Evolutionary conservation across 2,797 vertebrate species (phyloP), one percentile per base, ranked within the genome.

Genomic region (Lindbergichthys nudifrons): DNA sequence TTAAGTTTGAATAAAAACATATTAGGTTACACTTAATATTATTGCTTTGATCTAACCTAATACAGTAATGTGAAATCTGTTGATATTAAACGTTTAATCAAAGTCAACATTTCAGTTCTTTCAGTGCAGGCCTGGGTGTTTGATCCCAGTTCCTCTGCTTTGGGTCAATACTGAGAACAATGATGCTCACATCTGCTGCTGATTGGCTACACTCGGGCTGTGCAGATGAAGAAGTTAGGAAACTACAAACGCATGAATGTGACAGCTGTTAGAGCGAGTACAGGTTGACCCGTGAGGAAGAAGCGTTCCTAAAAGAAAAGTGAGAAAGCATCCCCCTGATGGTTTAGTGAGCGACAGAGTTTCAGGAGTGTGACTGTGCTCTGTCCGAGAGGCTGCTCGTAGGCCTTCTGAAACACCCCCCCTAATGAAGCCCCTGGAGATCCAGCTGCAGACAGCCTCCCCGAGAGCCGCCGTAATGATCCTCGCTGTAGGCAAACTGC

Each of bases 371-470:
- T 62, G 26, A 68, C 58, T 77, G 57, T 23, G 54, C 48, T 77
- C 36, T 11, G 41, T 73, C 3, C 11, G 53, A 56, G 46, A 36
- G 56, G 65, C 42, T 70, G 66, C 60, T 69, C 56, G 52, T 32
- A 16, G 46, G 16, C 47, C 57, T 58, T 75, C 60, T 72, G 65
- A 74, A 83, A 85, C 81, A 26, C 87, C 68, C 21, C 84, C 88
- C 63, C 54, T 95, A 95, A 94, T 95, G 93, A 94, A 92, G 85
- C 87, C 93, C 88, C 93, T 70, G 88, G 94, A 95, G 94, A 92
- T 89, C 50, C 78, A 81, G 21, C 85, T 78, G 86, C 85, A 86
- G 70, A 88, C 87, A 82, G 79, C 78, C 88, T 84, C 90, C 84
- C 92, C 68, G 30, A 88, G 84, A 82, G 79, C 81, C 85, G 78